A percentile compares a stretch with the other conserved stretches of the same genome.
Conservation (phyloP, 1,140 invertebrate species). For the Mycetomoellerius zeteki region DNA sequence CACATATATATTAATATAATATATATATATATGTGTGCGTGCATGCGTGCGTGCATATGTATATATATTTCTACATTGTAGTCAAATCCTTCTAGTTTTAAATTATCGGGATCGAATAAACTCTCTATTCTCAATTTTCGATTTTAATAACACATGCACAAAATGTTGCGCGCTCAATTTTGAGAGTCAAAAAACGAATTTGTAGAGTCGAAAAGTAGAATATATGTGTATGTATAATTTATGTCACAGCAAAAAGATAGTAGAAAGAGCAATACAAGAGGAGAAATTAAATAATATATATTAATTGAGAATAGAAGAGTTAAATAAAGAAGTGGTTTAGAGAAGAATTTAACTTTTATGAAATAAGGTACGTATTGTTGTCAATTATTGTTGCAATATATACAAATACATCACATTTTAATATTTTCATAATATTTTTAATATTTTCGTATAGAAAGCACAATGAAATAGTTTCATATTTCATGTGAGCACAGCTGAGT, state of each 20-base stretch:
- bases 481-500: conserved; percentile 1
- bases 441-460: conserved; percentile 23
- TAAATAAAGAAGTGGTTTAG: neutral
- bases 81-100: neutral
- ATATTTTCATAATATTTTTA: conserved; percentile 7
- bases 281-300: neutral
- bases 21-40: no score
- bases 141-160: neutral
- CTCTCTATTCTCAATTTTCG: neutral
- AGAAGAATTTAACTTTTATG: neutral
- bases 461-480: conserved; percentile 24
- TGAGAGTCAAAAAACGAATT: neutral
- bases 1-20: no score
- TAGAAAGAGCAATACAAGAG: neutral
- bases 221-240: neutral
- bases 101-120: neutral
- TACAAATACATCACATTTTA: conserved; percentile 28
- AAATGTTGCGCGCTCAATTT: neutral
- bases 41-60: no score
- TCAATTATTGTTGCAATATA: conserved; percentile 30
- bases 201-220: neutral
- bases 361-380: conserved; percentile 28
- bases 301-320: neutral
- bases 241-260: neutral
- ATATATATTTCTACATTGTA: neutral